phyloP scores from a whole-genome alignment of 1,140 invertebrate species.

The Scaptomyza pallida region DNA sequence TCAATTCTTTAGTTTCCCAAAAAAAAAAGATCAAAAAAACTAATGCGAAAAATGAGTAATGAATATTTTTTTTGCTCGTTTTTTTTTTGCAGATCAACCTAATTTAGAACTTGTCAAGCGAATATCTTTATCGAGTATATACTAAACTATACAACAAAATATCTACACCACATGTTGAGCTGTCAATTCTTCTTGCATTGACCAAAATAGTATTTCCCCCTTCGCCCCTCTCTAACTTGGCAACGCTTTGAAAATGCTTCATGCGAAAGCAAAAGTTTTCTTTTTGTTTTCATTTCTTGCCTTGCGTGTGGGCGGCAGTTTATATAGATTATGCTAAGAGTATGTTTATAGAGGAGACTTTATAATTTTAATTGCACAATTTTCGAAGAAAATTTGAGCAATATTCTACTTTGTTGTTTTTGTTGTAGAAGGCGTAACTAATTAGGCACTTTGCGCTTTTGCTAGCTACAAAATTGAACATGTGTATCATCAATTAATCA shows the following conservation, averaged over 20 bases:
- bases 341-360: not conserved
- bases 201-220: conserved; percentile 15
- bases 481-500: conserved; percentile 46
- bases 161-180: conserved; percentile 12
- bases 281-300: not conserved
- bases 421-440: conserved; percentile 36
- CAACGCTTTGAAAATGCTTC: conserved; percentile 21
- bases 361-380: conserved; percentile 36
- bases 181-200: conserved; percentile 29
- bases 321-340: not conserved
- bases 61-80: not conserved
- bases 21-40: not conserved
- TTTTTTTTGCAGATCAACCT: conserved; percentile 50
- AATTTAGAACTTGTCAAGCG: conserved; percentile 63
- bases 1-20: too few species aligned
- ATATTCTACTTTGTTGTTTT: too few species aligned
- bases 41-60: conserved; percentile 32
- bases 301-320: conserved; percentile 20
- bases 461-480: conserved; percentile 12
- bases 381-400: conserved; percentile 14
- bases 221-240: too few species aligned
- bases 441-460: conserved; percentile 29
- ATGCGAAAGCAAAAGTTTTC: conserved; percentile 38
- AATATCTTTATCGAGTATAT: conserved; percentile 10
- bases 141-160: not conserved